Conservation (phyloP, 2,888 invertebrate species). For the Orthonychiurus folsomi region DNA sequence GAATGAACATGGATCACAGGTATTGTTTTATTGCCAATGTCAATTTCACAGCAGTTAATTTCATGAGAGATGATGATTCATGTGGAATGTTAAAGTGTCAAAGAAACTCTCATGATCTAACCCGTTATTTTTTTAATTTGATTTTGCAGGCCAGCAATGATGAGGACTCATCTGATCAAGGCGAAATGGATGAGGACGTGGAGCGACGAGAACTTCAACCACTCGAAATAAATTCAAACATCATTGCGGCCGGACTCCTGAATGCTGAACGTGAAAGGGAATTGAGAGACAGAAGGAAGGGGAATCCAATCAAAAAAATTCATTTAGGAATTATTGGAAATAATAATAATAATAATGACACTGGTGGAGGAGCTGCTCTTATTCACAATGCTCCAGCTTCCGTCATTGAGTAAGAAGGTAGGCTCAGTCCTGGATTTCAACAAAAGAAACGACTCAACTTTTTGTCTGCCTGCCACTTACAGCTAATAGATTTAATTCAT, state of each 20-base stretch:
- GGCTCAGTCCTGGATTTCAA: too few relatives aligned
- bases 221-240: conserved; percentile 11
- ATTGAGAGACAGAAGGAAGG: conserved; percentile 33
- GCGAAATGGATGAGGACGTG: conserved; percentile 23
- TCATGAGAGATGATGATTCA: too few relatives aligned
- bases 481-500: neutral
- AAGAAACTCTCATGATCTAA: neutral
- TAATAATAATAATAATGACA: conserved; percentile 33
- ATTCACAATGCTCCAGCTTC: conserved; percentile 15
- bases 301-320: conserved; percentile 39
- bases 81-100: too few relatives aligned
- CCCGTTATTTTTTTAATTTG: too few relatives aligned
- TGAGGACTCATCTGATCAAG: conserved; percentile 33
- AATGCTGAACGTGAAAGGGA: conserved; percentile 12
- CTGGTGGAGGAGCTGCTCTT: conserved; percentile 19
- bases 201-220: conserved; percentile 30
- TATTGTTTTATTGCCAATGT: conserved; percentile 7
- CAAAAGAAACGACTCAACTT: neutral
- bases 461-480: neutral
- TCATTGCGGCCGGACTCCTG: neutral
- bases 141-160: conserved; percentile 21
- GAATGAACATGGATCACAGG: conserved; percentile 27
- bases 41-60: too few relatives aligned
- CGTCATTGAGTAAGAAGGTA: neutral
- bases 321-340: conserved; percentile 38